Conservation (phyloP, 2,113 vertebrate genomes). For the Nycticryphes semicollaris region DNA sequence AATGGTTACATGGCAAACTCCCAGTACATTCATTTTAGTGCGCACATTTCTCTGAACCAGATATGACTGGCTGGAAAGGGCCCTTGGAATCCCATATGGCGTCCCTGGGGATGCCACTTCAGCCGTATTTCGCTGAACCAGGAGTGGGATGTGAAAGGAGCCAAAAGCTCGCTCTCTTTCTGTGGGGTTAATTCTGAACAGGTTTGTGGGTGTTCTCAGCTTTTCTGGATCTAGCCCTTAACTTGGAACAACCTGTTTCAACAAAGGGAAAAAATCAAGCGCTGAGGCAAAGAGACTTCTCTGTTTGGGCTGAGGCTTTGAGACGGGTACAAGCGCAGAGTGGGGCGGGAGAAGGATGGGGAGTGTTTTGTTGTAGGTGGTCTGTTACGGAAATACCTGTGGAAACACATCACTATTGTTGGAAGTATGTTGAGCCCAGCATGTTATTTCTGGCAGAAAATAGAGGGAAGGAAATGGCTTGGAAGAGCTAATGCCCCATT, state of each 20-base stretch:
- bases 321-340: neutral
- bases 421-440: neutral
- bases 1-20: conserved; percentile 61
- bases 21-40: conserved; percentile 33
- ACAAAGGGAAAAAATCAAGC: neutral
- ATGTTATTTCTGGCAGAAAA: neutral
- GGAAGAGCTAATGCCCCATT: neutral
- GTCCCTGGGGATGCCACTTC: neutral
- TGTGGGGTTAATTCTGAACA: neutral
- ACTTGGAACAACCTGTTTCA: neutral
- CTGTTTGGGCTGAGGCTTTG: neutral
- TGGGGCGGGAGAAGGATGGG: rapidly evolving
- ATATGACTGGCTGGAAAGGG: conserved; percentile 33
- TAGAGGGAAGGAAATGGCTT: neutral
- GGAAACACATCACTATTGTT: neutral
- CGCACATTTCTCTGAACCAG: neutral
- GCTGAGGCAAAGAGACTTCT: neutral
- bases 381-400: neutral
- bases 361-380: neutral
- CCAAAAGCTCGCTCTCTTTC: conserved; percentile 4
- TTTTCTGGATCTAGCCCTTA: neutral
- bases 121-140: neutral
- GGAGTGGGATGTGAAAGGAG: neutral
- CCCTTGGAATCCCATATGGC: conserved; percentile 52
- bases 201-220: neutral